A percentile compares a stretch with the other conserved stretches of the same genome.
Conservation (phyloP, 2,113 vertebrate species). For the Gymnocephalus cernua region DNA sequence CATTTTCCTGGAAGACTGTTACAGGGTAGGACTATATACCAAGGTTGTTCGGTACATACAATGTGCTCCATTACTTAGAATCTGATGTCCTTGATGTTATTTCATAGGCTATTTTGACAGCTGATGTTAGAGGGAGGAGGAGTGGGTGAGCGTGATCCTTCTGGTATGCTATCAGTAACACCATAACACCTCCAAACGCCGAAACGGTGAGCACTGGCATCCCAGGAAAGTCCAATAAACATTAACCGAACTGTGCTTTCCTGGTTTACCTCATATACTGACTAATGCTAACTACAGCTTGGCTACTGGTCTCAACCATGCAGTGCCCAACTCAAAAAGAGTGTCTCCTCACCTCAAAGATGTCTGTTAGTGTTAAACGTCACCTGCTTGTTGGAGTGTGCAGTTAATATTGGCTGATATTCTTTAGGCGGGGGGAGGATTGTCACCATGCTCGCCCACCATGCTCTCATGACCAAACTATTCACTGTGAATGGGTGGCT, state of each 20-base stretch:
- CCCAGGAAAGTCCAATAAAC: neutral
- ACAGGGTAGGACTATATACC: neutral
- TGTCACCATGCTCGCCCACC: conserved; percentile 38
- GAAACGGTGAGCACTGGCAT: neutral
- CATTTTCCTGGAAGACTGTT: neutral
- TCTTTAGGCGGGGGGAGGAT: neutral
- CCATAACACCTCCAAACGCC: neutral
- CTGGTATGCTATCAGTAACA: neutral
- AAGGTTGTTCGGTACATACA: neutral
- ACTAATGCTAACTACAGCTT: neutral
- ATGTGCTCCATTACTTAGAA: neutral
- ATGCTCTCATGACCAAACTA: conserved; percentile 73
- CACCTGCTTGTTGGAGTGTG: conserved; percentile 18
- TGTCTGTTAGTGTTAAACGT: conserved; percentile 41
- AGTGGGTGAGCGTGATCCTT: neutral
- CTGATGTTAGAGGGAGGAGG: neutral
- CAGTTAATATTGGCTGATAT: conserved; percentile 33
- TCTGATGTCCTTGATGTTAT: neutral
- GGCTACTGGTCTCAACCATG: neutral
- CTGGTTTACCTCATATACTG: neutral
- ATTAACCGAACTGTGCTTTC: neutral
- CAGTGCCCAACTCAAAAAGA: neutral
- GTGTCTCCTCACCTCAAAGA: neutral
- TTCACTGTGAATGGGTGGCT: conserved; percentile 52
- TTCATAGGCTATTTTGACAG: neutral